Conservation (phyloP, 2,888 invertebrate species). For the Graphium colonna region DNA sequence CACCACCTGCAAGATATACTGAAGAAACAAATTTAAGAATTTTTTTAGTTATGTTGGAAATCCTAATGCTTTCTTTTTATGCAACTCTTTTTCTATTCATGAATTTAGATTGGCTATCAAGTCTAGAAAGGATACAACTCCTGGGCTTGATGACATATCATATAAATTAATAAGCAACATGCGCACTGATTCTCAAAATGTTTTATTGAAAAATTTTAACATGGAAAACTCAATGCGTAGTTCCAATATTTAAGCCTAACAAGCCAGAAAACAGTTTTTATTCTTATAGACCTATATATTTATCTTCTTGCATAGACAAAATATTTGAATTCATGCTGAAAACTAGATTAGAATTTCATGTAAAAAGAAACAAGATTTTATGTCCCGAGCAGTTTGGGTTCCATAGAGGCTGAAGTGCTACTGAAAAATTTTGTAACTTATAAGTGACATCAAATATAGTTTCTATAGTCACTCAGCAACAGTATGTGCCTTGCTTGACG, state of each 20-base stretch:
- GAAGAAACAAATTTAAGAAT: neutral
- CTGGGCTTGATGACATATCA: too few species aligned
- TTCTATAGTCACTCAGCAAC: neutral
- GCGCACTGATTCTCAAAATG: too few species aligned
- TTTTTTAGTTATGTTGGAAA: neutral
- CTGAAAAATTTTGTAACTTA: neutral
- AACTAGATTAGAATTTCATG: too few species aligned
- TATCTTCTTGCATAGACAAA: neutral
- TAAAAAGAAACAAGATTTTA: neutral
- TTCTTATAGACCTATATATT: neutral
- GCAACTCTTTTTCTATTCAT: too few species aligned
- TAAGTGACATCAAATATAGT: neutral
- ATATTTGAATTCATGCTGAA: neutral
- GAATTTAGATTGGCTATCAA: neutral
- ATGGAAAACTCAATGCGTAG: neutral
- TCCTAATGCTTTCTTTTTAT: too few species aligned
- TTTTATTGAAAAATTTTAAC: neutral
- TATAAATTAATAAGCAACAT: too few species aligned
- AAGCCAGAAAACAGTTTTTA: neutral
- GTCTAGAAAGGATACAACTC: too few species aligned
- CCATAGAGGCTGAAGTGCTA: neutral
- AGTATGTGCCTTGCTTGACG: neutral
- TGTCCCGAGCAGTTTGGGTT: neutral
- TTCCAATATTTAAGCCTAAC: neutral
- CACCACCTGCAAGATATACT: too few species aligned